Conservation (phyloP, 1,140 invertebrate species). For the Luehdorfia chinensis region DNA sequence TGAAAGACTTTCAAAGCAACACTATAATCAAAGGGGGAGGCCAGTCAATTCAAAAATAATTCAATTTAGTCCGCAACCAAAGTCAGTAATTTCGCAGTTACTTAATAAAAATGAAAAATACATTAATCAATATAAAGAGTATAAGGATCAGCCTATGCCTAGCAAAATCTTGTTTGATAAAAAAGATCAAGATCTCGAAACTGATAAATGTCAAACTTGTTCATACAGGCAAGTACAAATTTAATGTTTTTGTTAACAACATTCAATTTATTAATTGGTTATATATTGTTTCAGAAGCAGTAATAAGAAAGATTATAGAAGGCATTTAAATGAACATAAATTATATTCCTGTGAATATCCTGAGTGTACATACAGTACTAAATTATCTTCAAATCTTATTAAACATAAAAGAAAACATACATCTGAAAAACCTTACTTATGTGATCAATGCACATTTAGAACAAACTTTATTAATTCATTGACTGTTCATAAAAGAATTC, state of each 20-base stretch:
- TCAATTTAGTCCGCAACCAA: constrained; percentile 47
- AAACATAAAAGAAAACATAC: constrained; percentile 75
- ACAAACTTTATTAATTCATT: constrained; percentile 64
- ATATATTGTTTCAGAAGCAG: constrained; percentile 30
- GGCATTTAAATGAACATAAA: constrained; percentile 22
- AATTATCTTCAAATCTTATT: constrained; percentile 54
- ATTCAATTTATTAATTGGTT: constrained; percentile 10
- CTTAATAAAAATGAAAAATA: constrained; percentile 22
- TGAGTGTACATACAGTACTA: constrained; percentile 47
- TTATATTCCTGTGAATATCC: constrained; percentile 39
- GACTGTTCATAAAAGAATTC: constrained; percentile 66
- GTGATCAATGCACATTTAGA: constrained; percentile 82
- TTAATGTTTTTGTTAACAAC: background rate
- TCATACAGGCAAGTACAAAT: constrained; percentile 20
- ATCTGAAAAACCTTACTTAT: constrained; percentile 80
- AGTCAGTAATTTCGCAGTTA: constrained; percentile 48
- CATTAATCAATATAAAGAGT: constrained; percentile 6
- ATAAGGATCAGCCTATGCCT: constrained; percentile 5
- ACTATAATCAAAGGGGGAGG: constrained; percentile 40
- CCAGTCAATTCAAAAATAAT: constrained; percentile 37
- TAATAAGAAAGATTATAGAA: constrained; percentile 20
- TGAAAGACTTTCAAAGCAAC: background rate
- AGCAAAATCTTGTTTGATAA: constrained; percentile 5
- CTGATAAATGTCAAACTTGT: constrained; percentile 10
- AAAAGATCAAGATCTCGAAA: constrained; percentile 2